phyloP scores from a whole-genome alignment of 2,797 vertebrate genomes.

The Sparidentex hasta region DNA sequence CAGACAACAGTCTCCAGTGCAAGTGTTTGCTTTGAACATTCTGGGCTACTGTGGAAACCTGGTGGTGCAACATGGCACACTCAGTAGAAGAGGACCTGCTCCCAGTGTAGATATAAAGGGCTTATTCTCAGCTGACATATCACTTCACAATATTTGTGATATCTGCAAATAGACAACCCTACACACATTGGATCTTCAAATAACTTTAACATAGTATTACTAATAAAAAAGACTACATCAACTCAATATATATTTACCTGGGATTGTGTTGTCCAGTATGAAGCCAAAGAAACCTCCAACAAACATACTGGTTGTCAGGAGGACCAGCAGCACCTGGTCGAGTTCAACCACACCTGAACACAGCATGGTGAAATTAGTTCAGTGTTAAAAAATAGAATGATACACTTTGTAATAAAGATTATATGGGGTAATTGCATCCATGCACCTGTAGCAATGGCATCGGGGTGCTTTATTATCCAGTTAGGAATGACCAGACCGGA shows the following conservation, averaged over 20 bases:
- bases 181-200: background rate
- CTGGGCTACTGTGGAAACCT: too few species aligned
- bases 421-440: background rate
- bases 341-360: constrained; percentile 89
- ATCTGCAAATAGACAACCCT: too few species aligned
- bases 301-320: constrained; percentile 97
- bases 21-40: too few species aligned
- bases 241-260: constrained; percentile 81
- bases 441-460: constrained; percentile 89
- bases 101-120: too few species aligned
- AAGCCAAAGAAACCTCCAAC: constrained; percentile 95
- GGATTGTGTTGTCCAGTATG: constrained; percentile 95
- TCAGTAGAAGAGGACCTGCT: too few species aligned
- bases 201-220: background rate
- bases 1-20: too few species aligned
- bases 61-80: too few species aligned
- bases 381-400: background rate
- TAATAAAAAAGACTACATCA: background rate
- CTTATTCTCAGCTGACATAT: too few species aligned
- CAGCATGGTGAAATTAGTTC: background rate
- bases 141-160: too few species aligned
- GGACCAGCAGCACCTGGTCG: constrained; percentile 93
- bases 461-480: constrained; percentile 91
- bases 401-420: background rate
- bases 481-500: constrained; percentile 91